Evolutionary conservation across 2,113 vertebrate species (phyloP).

Genomic region (Ageneiosus marmoratus): DNA sequence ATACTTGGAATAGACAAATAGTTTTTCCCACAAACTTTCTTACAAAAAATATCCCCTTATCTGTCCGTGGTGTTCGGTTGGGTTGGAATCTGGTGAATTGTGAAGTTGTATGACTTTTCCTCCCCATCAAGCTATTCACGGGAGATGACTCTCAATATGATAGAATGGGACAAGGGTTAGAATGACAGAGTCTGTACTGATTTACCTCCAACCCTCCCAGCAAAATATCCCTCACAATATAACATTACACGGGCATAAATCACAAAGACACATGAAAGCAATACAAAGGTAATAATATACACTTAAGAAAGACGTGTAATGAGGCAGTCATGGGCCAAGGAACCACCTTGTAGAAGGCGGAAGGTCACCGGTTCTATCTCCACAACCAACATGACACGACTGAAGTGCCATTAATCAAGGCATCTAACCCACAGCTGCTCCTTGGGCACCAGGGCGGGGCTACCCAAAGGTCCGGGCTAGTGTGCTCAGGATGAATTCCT

Average conservation of each 20-base stretch:
- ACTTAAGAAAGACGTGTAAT: not conserved
- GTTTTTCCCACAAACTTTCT: not conserved
- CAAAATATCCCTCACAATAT: not conserved
- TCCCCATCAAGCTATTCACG: not conserved
- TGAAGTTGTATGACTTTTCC: not conserved
- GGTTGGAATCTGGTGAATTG: not conserved
- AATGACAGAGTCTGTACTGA: not conserved
- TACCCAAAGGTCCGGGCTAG: too few relatives aligned
- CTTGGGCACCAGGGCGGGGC: too few relatives aligned
- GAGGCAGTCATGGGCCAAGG: too few relatives aligned
- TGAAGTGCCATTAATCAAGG: too few relatives aligned
- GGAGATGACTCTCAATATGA: not conserved
- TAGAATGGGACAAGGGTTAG: not conserved
- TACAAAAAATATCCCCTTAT: not conserved
- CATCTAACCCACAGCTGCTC: too few relatives aligned
- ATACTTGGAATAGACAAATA: not conserved
- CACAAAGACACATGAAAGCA: not conserved
- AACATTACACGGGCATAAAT: not conserved
- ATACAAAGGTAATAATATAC: not conserved
- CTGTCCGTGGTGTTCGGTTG: not conserved
- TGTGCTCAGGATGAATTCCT: too few relatives aligned
- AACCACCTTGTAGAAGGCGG: too few relatives aligned
- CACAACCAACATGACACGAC: too few relatives aligned
- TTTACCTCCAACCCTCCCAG: too few relatives aligned
- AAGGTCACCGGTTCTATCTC: too few relatives aligned